Evolutionary conservation across 2,888 invertebrate species (phyloP).

Genomic region (Aphodius granarius): DNA sequence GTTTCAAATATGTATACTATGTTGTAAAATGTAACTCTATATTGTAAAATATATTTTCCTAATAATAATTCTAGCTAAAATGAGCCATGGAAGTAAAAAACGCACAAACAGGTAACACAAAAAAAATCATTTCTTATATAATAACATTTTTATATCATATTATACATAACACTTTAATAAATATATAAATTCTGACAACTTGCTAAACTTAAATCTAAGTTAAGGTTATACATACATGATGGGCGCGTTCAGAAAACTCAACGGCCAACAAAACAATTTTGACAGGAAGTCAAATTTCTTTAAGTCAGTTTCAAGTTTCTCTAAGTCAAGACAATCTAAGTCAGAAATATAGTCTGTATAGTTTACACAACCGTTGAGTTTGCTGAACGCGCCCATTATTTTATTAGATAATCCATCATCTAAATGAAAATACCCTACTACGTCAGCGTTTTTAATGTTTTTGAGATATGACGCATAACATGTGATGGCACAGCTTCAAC

Average conservation of each 20-base stretch:
- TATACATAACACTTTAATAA: background rate
- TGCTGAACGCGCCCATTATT: too few relatives aligned
- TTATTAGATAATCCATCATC: too few relatives aligned
- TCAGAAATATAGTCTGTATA: too few relatives aligned
- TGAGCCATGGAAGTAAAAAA: background rate
- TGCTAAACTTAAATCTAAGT: background rate
- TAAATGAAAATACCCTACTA: conserved; percentile 13
- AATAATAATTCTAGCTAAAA: too few relatives aligned
- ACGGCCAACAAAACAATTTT: too few relatives aligned
- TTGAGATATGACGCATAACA: conserved; percentile 81
- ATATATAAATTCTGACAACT: background rate
- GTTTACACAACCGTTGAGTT: too few relatives aligned
- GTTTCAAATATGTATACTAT: background rate
- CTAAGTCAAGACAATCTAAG: too few relatives aligned
- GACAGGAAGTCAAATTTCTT: too few relatives aligned
- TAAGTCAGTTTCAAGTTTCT: too few relatives aligned
- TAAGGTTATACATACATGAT: too few relatives aligned
- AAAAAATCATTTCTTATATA: background rate
- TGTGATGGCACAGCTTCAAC: conserved; percentile 79
- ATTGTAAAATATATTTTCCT: background rate
- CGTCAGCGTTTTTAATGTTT: conserved; percentile 66
- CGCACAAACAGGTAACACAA: background rate
- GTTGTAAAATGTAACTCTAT: background rate
- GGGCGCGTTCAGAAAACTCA: too few relatives aligned
- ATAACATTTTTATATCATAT: background rate